phyloP scores from a whole-genome alignment of 2,888 invertebrate species.

The Dioctria linearis region DNA sequence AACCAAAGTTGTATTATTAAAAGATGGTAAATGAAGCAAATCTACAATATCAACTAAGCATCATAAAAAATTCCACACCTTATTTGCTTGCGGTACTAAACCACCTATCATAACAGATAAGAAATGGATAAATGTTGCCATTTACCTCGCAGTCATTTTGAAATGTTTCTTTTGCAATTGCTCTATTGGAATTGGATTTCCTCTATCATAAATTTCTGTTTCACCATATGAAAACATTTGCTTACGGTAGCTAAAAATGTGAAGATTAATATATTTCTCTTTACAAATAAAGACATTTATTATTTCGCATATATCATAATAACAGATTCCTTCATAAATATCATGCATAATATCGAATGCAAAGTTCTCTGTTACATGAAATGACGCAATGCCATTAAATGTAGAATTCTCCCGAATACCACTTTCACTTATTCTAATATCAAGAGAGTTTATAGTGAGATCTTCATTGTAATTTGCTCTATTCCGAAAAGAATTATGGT shows the following conservation, averaged over 20 bases:
- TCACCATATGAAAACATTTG: conserved; percentile 10
- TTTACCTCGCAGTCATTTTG: conserved; percentile 23
- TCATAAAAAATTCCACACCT: neutral
- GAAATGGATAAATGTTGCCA: conserved; percentile 3
- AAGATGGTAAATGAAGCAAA: neutral
- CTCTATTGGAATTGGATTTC: neutral
- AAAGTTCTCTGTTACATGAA: conserved; percentile 18
- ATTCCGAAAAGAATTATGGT: neutral
- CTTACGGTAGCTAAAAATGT: conserved; percentile 4
- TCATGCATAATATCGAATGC: conserved; percentile 13
- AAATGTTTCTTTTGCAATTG: neutral
- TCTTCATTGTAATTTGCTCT: conserved; percentile 1
- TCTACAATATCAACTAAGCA: conserved; percentile 12
- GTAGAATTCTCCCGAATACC: conserved; percentile 18
- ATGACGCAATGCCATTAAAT: conserved; percentile 1
- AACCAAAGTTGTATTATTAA: neutral
- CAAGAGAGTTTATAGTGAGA: too few species aligned
- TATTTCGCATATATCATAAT: neutral
- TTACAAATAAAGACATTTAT: neutral
- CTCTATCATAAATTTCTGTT: conserved; percentile 9
- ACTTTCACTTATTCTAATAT: neutral
- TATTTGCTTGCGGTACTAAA: conserved; percentile 1
- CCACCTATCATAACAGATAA: conserved; percentile 10
- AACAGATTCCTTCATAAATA: conserved; percentile 11
- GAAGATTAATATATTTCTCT: neutral